phyloP scores from a whole-genome alignment of 1,140 invertebrate genomes.

The Magallana gigas region DNA sequence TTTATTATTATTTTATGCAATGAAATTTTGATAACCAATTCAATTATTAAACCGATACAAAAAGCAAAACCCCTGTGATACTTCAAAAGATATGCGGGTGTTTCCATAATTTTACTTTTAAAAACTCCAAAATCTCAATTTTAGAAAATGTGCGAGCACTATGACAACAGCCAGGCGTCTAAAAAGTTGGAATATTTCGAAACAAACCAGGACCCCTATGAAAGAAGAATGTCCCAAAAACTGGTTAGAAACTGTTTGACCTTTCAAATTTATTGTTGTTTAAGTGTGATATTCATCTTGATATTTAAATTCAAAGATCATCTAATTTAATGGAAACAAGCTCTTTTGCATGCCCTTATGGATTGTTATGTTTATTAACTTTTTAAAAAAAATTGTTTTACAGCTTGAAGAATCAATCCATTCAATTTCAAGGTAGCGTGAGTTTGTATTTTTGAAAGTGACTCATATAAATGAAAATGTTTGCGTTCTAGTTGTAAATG shows the following conservation, averaged over 20 bases:
- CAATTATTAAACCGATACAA: too few species aligned
- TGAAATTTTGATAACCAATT: not conserved
- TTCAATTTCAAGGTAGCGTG: constrained; percentile 56
- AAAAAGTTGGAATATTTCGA: not conserved
- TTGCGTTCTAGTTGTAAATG: not conserved
- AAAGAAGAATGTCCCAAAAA: not conserved
- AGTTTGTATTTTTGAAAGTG: constrained; percentile 55
- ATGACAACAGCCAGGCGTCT: not conserved
- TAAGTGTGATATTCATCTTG: not conserved
- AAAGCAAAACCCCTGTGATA: too few species aligned
- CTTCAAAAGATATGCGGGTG: too few species aligned
- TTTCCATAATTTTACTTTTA: too few species aligned
- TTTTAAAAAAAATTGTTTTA: constrained; percentile 6
- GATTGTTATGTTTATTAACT: not conserved
- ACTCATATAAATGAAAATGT: not conserved
- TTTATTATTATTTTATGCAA: not conserved
- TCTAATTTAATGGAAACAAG: not conserved
- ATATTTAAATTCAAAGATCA: not conserved
- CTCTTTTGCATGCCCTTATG: not conserved
- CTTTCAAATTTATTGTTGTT: too few species aligned
- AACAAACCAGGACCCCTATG: not conserved
- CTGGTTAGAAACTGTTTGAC: not conserved
- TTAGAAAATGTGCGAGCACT: not conserved
- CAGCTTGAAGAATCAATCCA: constrained; percentile 51
- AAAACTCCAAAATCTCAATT: too few species aligned